Conservation (phyloP, 2,888 invertebrate species). For the Abrostola triplasia region DNA sequence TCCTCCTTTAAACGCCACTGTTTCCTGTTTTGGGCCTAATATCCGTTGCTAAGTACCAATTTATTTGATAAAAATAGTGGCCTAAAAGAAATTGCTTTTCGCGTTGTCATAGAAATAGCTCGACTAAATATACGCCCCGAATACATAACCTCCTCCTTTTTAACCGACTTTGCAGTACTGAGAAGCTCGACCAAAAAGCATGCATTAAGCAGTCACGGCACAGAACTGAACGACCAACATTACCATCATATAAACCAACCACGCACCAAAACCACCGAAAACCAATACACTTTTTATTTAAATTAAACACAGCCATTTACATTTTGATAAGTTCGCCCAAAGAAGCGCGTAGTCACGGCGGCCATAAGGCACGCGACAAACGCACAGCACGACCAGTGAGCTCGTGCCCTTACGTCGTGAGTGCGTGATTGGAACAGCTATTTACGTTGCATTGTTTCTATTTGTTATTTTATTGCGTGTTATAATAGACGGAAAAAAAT, state of each 20-base stretch:
- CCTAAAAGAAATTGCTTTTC: no score
- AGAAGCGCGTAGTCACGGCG: slow-evolving; percentile 52
- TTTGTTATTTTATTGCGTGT: slow-evolving; percentile 54
- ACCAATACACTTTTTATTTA: slow-evolving; percentile 62
- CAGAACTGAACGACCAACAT: slow-evolving; percentile 1
- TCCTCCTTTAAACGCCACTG: no score
- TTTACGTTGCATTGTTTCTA: slow-evolving; percentile 56
- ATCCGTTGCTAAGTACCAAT: no score
- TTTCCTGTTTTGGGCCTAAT: no score
- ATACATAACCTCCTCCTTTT: no score
- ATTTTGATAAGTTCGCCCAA: slow-evolving; percentile 57
- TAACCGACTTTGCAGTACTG: no score
- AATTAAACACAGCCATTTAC: slow-evolving; percentile 59
- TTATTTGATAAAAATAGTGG: no score
- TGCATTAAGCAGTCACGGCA: not conserved
- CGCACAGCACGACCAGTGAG: slow-evolving; percentile 71
- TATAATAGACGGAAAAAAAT: slow-evolving; percentile 41
- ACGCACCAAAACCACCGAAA: slow-evolving; percentile 42
- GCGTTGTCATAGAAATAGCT: no score
- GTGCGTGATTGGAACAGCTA: slow-evolving; percentile 64
- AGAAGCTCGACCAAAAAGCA: no score
- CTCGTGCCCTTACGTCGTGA: slow-evolving; percentile 77
- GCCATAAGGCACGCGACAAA: slow-evolving; percentile 75
- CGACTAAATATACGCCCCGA: no score
- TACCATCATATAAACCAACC: slow-evolving; percentile 46